phyloP scores from a whole-genome alignment of 2,797 vertebrate genomes.

The Cheirogaleus major region DNA sequence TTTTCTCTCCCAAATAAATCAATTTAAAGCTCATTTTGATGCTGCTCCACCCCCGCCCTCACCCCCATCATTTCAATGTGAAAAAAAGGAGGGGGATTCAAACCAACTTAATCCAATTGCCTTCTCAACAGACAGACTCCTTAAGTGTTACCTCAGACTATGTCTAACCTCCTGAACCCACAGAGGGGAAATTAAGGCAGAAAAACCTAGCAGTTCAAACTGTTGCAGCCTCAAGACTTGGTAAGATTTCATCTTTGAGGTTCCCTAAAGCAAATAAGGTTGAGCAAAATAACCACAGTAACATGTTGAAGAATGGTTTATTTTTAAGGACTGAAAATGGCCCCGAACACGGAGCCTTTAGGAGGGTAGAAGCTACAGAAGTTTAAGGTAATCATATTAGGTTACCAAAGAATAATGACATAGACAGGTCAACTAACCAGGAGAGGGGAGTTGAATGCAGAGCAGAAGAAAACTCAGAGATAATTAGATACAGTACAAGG shows the following conservation, averaged over 20 bases:
- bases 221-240: background rate
- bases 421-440: background rate
- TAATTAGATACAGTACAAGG: background rate
- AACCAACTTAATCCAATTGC: constrained; percentile 65
- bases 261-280: constrained; percentile 53
- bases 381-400: background rate
- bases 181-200: constrained; percentile 64
- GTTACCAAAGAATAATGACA: background rate
- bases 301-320: constrained; percentile 31
- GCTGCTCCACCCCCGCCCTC: background rate
- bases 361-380: background rate
- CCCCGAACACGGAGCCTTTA: background rate
- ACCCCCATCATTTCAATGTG: constrained; percentile 57
- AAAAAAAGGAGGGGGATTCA: background rate
- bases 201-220: constrained; percentile 52
- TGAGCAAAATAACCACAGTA: constrained; percentile 43
- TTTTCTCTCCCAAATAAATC: constrained; percentile 59
- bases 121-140: constrained; percentile 46
- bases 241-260: constrained; percentile 59
- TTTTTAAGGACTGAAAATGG: constrained; percentile 48
- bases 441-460: background rate
- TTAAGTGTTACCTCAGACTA: constrained; percentile 60
- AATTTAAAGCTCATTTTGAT: constrained; percentile 51
- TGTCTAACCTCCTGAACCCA: constrained; percentile 63
- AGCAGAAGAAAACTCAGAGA: background rate